Evolutionary conservation across 2,113 vertebrate genomes (phyloP).

Genomic region (Sapajus apella): DNA sequence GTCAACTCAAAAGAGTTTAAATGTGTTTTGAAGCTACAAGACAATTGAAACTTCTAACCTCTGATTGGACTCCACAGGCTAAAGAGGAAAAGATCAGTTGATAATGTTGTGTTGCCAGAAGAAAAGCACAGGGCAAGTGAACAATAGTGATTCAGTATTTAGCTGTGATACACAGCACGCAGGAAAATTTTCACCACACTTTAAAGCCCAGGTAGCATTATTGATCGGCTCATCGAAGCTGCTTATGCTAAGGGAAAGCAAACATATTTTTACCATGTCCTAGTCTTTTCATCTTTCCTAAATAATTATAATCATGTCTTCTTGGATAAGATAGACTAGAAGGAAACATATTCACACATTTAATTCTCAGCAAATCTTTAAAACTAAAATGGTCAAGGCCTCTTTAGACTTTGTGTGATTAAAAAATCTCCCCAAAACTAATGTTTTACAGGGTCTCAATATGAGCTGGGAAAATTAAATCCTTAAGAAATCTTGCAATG

Average conservation of each 20-base stretch:
- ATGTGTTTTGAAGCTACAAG: constrained; percentile 53
- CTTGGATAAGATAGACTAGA: background rate
- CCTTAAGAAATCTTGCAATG: background rate
- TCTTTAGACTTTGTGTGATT: background rate
- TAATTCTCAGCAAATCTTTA: background rate
- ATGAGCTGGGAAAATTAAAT: background rate
- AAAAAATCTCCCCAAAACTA: background rate
- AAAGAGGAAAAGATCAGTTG: constrained; percentile 23
- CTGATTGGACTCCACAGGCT: constrained; percentile 50
- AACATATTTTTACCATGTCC: background rate
- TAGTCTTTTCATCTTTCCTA: background rate
- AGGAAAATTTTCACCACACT: background rate
- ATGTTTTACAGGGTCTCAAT: background rate
- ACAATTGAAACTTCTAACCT: constrained; percentile 66
- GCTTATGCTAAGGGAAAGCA: background rate
- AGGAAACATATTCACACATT: background rate
- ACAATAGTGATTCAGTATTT: background rate
- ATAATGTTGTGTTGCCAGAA: background rate
- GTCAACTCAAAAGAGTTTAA: background rate
- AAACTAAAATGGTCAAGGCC: background rate
- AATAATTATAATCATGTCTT: constrained; percentile 7
- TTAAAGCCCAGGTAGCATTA: background rate
- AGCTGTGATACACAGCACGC: background rate
- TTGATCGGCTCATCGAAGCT: background rate
- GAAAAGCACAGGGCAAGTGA: background rate